Evolutionary conservation across 2,888 invertebrate species (phyloP).

Genomic region (Thalpophila matura): DNA sequence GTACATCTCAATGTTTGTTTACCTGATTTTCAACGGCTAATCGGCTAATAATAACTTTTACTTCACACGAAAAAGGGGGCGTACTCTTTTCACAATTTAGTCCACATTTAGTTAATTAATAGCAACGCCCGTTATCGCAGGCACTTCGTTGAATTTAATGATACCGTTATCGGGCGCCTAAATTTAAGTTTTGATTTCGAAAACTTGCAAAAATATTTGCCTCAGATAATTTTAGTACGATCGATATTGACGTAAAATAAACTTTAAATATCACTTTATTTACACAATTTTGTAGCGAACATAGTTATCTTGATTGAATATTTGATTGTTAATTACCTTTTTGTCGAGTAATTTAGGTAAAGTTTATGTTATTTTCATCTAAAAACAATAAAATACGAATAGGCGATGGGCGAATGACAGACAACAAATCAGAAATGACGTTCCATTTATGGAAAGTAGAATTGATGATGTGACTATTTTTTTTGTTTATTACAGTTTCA

Average conservation of each 20-base stretch:
- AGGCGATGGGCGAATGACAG: conserved; percentile 39
- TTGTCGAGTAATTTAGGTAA: conserved; percentile 1
- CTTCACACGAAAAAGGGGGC: conserved; percentile 41
- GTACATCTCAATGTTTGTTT: conserved; percentile 43
- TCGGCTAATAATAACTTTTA: background rate
- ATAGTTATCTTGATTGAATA: background rate
- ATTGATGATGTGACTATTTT: conserved; percentile 60
- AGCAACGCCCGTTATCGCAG: conserved; percentile 28
- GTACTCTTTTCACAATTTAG: conserved; percentile 14
- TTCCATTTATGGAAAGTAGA: conserved; percentile 53
- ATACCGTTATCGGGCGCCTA: conserved; percentile 31
- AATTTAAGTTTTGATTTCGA: conserved; percentile 38
- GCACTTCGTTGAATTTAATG: conserved; percentile 10
- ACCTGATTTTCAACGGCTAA: conserved; percentile 3
- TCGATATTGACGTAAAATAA: conserved; percentile 54
- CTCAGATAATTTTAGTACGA: conserved; percentile 52
- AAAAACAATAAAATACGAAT: conserved; percentile 51
- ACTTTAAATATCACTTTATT: conserved; percentile 32
- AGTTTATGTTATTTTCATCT: conserved; percentile 44
- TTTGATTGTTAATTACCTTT: conserved; percentile 41
- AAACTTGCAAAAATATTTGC: conserved; percentile 46
- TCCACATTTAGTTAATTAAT: conserved; percentile 1
- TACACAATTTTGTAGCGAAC: background rate
- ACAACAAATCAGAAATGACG: conserved; percentile 56
- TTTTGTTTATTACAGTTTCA: conserved; percentile 6